A percentile compares a stretch with the other conserved stretches of the same genome.
These are phyloP conservation scores for Brenthis hecate DNA, from an alignment of 2,888 invertebrate species.

Conservation along the genomic window DNA sequence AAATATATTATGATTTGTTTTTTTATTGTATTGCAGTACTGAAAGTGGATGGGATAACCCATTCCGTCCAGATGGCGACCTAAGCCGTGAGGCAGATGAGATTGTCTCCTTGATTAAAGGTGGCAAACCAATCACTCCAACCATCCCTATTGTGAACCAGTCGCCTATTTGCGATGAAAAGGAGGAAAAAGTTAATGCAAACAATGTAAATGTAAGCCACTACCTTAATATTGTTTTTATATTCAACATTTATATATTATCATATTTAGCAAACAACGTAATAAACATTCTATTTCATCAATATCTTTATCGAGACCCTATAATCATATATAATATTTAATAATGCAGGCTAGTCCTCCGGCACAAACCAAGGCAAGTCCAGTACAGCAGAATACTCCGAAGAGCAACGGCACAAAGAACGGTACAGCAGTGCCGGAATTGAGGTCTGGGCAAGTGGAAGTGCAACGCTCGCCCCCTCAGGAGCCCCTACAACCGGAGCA, in stretches of 20 bases:
- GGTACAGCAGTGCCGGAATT: constrained; percentile 60
- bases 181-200: constrained; percentile 68
- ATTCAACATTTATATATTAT: background rate
- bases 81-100: constrained; percentile 97
- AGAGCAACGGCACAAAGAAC: constrained; percentile 79
- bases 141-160: constrained; percentile 82
- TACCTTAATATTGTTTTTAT: background rate
- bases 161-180: constrained; percentile 78
- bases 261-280: no score
- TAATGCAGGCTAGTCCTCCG: constrained; percentile 59
- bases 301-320: background rate
- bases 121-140: constrained; percentile 92
- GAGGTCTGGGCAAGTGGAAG: constrained; percentile 84
- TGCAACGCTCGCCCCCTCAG: constrained; percentile 88
- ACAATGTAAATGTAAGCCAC: constrained; percentile 66
- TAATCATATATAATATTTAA: background rate
- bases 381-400: constrained; percentile 63
- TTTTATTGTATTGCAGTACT: constrained; percentile 83
- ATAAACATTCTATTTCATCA: no score
- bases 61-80: constrained; percentile 97
- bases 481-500: constrained; percentile 93
- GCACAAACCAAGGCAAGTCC: constrained; percentile 66
- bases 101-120: constrained; percentile 97
- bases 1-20: background rate
- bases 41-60: constrained; percentile 99